Conservation (phyloP, 2,113 vertebrate species). For the Mionectes macconnelli region DNA sequence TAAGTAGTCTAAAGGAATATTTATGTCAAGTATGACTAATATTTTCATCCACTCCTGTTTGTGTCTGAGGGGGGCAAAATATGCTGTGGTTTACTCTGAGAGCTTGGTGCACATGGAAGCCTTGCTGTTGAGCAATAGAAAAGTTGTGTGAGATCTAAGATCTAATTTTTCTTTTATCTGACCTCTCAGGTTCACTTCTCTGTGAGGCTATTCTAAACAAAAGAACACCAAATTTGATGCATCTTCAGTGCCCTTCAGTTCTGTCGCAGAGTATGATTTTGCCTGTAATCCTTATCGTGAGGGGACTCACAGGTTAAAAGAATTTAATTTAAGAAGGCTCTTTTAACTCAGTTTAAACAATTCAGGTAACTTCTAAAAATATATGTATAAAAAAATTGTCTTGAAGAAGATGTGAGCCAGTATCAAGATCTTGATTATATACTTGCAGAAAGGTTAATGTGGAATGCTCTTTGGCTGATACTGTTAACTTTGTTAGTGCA, state of each 20-base stretch:
- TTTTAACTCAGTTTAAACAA: background rate
- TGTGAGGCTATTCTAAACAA: background rate
- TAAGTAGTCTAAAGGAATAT: background rate
- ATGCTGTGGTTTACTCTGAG: background rate
- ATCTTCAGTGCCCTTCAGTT: background rate
- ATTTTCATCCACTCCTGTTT: background rate
- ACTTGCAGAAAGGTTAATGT: background rate
- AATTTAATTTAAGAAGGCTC: background rate
- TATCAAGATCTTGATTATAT: background rate
- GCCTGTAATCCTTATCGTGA: background rate
- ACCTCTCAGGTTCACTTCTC: background rate
- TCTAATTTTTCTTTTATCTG: background rate
- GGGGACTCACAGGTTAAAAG: background rate
- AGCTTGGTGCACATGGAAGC: background rate
- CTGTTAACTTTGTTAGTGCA: background rate
- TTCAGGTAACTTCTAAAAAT: background rate
- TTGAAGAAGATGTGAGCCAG: background rate
- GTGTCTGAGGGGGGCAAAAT: background rate
- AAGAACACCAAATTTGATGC: background rate
- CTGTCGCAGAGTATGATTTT: background rate
- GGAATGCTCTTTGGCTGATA: background rate
- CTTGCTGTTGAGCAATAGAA: background rate
- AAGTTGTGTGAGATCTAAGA: background rate
- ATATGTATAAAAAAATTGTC: background rate
- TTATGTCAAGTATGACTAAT: background rate